phyloP scores from a whole-genome alignment of 1,140 invertebrate genomes.

The Homarus americanus region DNA sequence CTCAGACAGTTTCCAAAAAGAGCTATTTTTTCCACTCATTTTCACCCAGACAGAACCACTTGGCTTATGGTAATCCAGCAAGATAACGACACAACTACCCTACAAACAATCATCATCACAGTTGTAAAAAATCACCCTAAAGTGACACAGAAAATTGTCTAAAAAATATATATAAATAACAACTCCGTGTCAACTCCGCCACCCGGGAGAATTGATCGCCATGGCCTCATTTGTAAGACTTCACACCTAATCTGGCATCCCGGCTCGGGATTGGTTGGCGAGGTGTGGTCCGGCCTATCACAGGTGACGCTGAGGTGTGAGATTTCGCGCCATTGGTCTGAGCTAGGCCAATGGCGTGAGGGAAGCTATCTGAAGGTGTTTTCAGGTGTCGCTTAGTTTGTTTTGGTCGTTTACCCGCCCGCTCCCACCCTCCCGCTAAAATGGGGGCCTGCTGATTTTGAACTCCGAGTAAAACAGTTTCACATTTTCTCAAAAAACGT shows the following conservation, averaged over 20 bases:
- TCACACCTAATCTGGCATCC: constrained; percentile 54
- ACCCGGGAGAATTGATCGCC: constrained; percentile 35
- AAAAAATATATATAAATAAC: constrained; percentile 1
- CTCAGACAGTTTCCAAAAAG: no score
- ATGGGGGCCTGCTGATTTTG: no score
- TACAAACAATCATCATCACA: no score
- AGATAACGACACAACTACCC: no score
- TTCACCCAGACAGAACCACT: no score
- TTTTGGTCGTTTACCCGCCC: neutral
- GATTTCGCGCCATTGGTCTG: constrained; percentile 64
- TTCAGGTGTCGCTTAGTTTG: constrained; percentile 46
- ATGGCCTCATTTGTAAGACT: constrained; percentile 33
- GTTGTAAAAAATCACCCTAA: no score
- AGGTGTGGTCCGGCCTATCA: constrained; percentile 53
- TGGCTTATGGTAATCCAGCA: no score
- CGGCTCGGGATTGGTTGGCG: constrained; percentile 30
- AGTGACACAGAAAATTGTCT: no score
- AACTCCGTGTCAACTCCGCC: neutral
- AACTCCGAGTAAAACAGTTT: no score
- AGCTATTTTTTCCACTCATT: no score
- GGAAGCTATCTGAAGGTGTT: constrained; percentile 23
- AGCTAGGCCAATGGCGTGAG: constrained; percentile 23
- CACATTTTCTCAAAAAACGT: no score
- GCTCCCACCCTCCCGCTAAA: neutral
- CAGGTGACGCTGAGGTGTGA: constrained; percentile 54